Evolutionary conservation across 2,888 invertebrate species (phyloP).

Genomic region (Saturnia pavonia): DNA sequence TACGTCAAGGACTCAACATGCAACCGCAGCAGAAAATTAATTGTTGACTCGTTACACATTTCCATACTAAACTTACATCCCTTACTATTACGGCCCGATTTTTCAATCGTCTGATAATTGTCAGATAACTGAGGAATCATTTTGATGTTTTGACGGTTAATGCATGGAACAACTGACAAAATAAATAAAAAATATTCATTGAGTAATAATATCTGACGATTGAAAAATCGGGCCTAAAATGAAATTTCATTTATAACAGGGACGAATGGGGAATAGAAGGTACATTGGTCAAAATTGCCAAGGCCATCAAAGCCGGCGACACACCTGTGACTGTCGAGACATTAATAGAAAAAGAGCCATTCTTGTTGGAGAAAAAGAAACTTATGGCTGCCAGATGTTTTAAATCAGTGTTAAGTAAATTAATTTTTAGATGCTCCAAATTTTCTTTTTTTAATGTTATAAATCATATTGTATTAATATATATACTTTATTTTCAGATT

Average conservation of each 20-base stretch:
- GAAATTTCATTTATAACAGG: constrained; percentile 37
- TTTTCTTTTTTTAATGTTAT: background rate
- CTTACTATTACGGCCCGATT: no score
- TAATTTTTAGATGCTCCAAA: background rate
- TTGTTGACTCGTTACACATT: no score
- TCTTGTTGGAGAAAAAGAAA: constrained; percentile 40
- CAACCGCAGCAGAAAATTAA: no score
- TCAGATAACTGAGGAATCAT: no score
- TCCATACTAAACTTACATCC: background rate
- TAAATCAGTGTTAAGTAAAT: constrained; percentile 65
- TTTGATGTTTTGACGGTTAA: no score
- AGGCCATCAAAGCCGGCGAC: constrained; percentile 30
- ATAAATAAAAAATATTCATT: no score
- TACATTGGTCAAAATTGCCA: constrained; percentile 62
- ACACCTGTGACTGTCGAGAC: constrained; percentile 42
- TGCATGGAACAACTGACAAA: no score
- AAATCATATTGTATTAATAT: background rate
- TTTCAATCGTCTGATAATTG: no score
- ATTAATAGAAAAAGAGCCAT: constrained; percentile 50
- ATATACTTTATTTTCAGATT: constrained; percentile 48
- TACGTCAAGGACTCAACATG: no score
- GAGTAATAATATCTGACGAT: no score
- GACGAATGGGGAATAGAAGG: constrained; percentile 70
- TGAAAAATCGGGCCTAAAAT: no score
- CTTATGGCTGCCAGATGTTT: constrained; percentile 64